phyloP scores from a whole-genome alignment of 1,140 invertebrate species.

The Harpegnathos saltator region DNA sequence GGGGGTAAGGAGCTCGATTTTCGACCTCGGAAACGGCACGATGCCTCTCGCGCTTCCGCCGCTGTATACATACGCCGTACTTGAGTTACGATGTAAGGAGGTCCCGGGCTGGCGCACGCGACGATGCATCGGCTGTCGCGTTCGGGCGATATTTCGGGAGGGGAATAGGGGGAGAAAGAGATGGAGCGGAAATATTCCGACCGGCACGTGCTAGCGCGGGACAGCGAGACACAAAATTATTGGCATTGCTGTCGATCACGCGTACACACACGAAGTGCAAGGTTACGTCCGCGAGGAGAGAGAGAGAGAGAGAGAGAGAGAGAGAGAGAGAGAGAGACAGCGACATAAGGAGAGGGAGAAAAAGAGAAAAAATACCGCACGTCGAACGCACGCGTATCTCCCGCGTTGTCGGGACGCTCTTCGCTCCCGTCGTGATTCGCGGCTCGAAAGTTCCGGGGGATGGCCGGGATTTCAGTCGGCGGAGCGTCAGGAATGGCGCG shows the following conservation, averaged over 20 bases:
- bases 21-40: conserved; percentile 22
- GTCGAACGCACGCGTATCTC: conserved; percentile 8
- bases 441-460: conserved; percentile 23
- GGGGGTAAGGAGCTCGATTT: background rate
- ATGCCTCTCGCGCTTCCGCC: conserved; percentile 28
- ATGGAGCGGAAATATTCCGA: conserved; percentile 28
- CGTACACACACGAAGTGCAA: conserved; percentile 33
- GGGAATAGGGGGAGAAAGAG: conserved; percentile 17
- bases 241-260: conserved; percentile 63
- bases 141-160: conserved; percentile 47
- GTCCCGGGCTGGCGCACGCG: background rate
- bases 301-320: background rate
- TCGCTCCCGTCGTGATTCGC: conserved; percentile 34
- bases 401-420: conserved; percentile 18
- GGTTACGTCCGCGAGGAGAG: background rate
- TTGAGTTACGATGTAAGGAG: conserved; percentile 43
- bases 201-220: background rate
- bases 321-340: too few species aligned
- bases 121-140: conserved; percentile 31
- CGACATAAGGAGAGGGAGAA: background rate
- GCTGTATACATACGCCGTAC: background rate
- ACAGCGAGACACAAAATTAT: conserved; percentile 58
- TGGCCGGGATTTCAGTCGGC: conserved; percentile 58
- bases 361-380: background rate
- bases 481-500: conserved; percentile 1